Base-by-base conservation (phyloP, 1,140 invertebrate genomes). In the Laupala kohalensis region DNA sequence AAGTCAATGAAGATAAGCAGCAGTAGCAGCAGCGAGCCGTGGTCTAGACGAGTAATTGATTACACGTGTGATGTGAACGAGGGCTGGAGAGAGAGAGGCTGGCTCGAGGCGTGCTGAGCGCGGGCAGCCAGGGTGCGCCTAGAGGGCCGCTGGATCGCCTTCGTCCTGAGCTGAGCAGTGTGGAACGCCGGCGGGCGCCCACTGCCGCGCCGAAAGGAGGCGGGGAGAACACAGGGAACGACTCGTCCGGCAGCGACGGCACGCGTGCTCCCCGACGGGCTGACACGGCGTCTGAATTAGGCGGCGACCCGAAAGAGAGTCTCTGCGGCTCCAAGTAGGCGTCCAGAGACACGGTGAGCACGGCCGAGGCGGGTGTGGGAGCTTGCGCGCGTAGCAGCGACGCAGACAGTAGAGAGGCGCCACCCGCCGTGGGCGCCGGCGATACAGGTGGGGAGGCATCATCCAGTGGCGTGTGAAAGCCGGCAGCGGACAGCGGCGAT, bases 51-150 rank as follows among this genome's bases (percentile, higher is more conserved):
- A 29, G 26, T 4, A 24, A n/a, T 68, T n/a, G 65, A 53, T 90
- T 92, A 93, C 91, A 93, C 83, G 90, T 91, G 77, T 92, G 90
- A 82, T 93, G 90, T 72, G 90, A 92, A 64, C 85, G 85, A 74
- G 86, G 86, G 53, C 90, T 90, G n/a, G 87, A 88, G 73, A 86
- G 84, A 12, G 88, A 89, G 76, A 89, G 84, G 25, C 88, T 91
- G 69, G 86, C 84, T 28, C 87, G 81, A 63, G 88, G 86, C 62
- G 86, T 86, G 71, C 83, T 53, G 78, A 79, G 74, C 5, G 77
- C 79, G 29, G 80, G 80, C 74, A 83, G 80, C 85, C 87, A 89
- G 0, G 84, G 83, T 9, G 85, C 83, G 1, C 37, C 37, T 19
- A 53, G n/a, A n/a, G n/a, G 9, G 3, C 83, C 84, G 68, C 84